These are phyloP conservation scores for Poecilia latipinna DNA, from an alignment of 2,113 vertebrate genomes.

Conservation along the genomic window DNA sequence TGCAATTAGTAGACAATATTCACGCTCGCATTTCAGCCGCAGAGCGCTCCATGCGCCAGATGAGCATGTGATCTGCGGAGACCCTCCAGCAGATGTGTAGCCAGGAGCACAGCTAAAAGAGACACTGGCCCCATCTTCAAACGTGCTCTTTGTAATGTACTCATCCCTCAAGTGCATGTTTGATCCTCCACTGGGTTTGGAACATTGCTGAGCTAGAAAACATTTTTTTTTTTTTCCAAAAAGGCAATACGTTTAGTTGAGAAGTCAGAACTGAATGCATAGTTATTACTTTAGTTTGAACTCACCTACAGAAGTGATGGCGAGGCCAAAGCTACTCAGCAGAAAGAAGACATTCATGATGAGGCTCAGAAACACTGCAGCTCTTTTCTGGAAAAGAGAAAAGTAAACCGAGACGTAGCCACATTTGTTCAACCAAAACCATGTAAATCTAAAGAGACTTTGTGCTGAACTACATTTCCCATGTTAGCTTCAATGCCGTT, in stretches of 20 bases:
- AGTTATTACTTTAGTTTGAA: background rate
- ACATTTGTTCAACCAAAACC: too few species aligned
- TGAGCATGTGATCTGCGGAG: fast-evolving
- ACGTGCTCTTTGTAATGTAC: fast-evolving
- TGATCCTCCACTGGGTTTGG: background rate
- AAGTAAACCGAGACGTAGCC: background rate
- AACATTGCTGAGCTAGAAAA: constrained; percentile 39
- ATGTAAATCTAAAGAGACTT: too few species aligned
- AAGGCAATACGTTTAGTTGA: background rate
- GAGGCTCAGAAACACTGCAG: background rate
- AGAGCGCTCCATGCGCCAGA: constrained; percentile 40
- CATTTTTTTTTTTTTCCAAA: too few species aligned
- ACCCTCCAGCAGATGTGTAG: fast-evolving
- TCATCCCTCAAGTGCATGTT: constrained; percentile 15
- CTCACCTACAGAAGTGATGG: constrained; percentile 41
- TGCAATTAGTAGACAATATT: constrained; percentile 13
- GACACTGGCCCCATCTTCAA: background rate
- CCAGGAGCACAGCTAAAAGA: constrained; percentile 31
- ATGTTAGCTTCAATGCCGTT: too few species aligned
- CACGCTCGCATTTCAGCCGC: constrained; percentile 45
- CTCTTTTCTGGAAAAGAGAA: constrained; percentile 5
- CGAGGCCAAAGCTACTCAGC: constrained; percentile 21
- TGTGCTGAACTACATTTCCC: too few species aligned
- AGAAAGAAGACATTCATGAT: constrained; percentile 32
- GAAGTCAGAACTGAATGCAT: too few species aligned